Conservation (phyloP, 2,797 vertebrate genomes). For the Pachyuromys duprasi region DNA sequence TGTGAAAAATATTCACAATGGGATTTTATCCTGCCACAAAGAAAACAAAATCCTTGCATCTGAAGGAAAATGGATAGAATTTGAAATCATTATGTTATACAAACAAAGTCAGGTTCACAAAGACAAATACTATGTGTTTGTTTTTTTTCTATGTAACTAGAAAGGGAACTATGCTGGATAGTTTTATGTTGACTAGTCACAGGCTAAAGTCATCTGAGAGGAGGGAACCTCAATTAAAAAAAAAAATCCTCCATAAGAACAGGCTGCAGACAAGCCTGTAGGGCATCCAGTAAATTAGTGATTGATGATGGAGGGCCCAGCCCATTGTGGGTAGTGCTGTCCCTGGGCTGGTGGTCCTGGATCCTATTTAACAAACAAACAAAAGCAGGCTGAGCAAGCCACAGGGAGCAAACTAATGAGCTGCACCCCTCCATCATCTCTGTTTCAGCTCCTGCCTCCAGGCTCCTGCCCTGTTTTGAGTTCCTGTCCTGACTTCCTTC, state of each 20-base stretch:
- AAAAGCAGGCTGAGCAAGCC: not conserved
- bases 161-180: not conserved
- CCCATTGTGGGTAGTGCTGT: not conserved
- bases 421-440: not conserved
- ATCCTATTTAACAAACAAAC: not conserved
- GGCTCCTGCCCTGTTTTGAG: not conserved
- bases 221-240: not conserved
- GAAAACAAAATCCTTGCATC: not conserved
- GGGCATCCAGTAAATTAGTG: not conserved
- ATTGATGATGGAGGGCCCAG: not conserved
- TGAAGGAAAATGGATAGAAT: not conserved
- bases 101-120: not conserved
- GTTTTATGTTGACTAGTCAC: not conserved
- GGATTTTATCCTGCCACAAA: not conserved
- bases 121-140: not conserved
- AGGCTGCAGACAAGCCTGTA: not conserved
- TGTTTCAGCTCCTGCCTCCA: not conserved
- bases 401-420: not conserved
- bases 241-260: not conserved
- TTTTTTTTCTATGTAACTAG: not conserved
- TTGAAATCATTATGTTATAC: not conserved
- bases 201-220: not conserved
- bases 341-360: not conserved
- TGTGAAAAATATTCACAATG: not conserved
- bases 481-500: not conserved